These are phyloP conservation scores for Strigamia crassipes DNA, from an alignment of 2,888 invertebrate species.

Conservation along the genomic window DNA sequence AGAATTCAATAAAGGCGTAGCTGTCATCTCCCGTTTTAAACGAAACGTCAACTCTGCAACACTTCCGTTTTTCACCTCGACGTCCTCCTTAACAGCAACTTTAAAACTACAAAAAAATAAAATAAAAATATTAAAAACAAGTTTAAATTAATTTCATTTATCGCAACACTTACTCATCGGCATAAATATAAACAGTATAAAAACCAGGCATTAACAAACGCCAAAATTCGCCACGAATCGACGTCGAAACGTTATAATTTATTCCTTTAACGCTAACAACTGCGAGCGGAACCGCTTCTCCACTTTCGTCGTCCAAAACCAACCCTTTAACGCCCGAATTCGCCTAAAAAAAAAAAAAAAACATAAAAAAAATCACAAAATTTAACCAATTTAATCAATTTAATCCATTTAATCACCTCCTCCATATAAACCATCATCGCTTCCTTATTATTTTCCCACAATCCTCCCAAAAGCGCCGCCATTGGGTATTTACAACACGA, in stretches of 20 bases:
- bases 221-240: conserved; percentile 90
- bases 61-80: background rate
- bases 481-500: conserved; percentile 64
- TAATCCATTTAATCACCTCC: conserved; percentile 57
- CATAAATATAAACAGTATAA: conserved; percentile 75
- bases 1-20: background rate
- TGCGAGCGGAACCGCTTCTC: conserved; percentile 73
- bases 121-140: conserved; percentile 50
- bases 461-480: conserved; percentile 56
- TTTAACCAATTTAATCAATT: background rate
- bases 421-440: conserved; percentile 62
- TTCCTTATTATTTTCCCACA: conserved; percentile 63
- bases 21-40: background rate
- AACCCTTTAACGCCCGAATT: conserved; percentile 63
- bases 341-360: conserved; percentile 55
- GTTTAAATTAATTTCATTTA: conserved; percentile 36
- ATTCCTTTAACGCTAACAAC: conserved; percentile 76
- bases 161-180: conserved; percentile 72
- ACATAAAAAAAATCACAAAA: background rate
- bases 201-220: conserved; percentile 84
- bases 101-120: background rate
- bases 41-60: background rate
- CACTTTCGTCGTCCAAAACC: conserved; percentile 67
- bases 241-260: conserved; percentile 77
- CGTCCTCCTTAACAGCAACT: background rate